Conservation (phyloP, 2,797 vertebrate genomes). For the Sparus aurata region DNA sequence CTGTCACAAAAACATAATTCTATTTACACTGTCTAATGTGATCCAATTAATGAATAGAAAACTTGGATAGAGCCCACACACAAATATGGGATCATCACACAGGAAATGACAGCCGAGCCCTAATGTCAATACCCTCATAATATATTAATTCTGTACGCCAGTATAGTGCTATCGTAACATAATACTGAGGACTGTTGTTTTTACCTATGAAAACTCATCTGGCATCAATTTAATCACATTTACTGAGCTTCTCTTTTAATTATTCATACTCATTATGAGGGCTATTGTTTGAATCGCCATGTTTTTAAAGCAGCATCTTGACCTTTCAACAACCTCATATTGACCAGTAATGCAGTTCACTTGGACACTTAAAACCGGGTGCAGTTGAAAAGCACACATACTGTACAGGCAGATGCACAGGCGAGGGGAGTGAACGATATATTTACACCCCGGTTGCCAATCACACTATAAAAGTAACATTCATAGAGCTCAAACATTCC, state of each 20-base stretch:
- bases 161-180: background rate
- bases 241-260: background rate
- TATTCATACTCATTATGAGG: background rate
- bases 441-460: constrained; percentile 7
- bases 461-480: constrained; percentile 63
- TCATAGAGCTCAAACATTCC: constrained; percentile 46
- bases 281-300: background rate
- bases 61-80: background rate
- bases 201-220: background rate
- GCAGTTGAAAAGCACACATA: constrained; percentile 20
- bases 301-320: constrained; percentile 6
- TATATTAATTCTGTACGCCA: constrained; percentile 4
- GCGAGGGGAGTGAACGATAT: background rate
- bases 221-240: background rate
- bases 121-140: background rate
- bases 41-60: background rate
- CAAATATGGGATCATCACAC: background rate
- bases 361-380: background rate
- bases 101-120: background rate
- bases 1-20: background rate
- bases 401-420: constrained; percentile 15
- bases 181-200: constrained; percentile 4
- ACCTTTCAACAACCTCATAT: constrained; percentile 1
- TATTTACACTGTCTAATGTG: background rate
- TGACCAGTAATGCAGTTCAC: background rate